Evolutionary conservation across 2,888 invertebrate genomes (phyloP), one percentile per base, ranked within the genome.

Genomic region (Blera fallax): DNA sequence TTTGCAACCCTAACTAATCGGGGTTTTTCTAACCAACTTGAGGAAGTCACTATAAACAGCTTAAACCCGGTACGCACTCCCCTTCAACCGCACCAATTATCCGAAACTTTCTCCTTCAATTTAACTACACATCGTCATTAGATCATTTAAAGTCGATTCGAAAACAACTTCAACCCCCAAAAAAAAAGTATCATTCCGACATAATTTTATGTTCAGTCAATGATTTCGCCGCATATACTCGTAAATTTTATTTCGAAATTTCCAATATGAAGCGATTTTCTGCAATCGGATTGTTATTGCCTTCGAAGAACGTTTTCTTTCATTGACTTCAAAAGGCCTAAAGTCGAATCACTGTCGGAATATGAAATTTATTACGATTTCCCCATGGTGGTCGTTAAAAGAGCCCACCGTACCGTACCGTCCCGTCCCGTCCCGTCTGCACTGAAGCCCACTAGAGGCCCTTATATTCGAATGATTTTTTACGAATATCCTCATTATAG

Each of bases 401-500:
- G 18, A 14, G 6, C 32, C 37, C n/a, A n/a, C n/a, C n/a, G n/a
- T n/a, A 58, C 48, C 32, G 10, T 18, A 10, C 4, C 6, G 1
- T 3, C 8, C 3, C 10, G n/a, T n/a, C 45, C 48, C 32, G 10
- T 18, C 5, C 4, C 6, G 1, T 3, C 8, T 4, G 6, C 40
- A 5, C 11, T 27, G 48, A 50, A 50, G 40, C 7, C 5, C 34
- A n/a, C n/a, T n/a, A 27, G 34, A 40, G 18, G 1, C n/a, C 37
- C 32, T 40, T 56, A 48, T 18, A 58, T 24, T 21, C 48, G 65
- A 27, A 21, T 54, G 56, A 48, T 54, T 76, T 76, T n/a, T 67
- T 76, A 40, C n/a, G 48, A 50, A 77, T 69, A 69, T 60, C 48
- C 60, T 77, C 58, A 69, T 69, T 45, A 69, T 52, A 14, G n/a